Evolutionary conservation across 2,113 vertebrate species (phyloP), one percentile per base, ranked within the genome.

Genomic region (Solenodon paradoxus): DNA sequence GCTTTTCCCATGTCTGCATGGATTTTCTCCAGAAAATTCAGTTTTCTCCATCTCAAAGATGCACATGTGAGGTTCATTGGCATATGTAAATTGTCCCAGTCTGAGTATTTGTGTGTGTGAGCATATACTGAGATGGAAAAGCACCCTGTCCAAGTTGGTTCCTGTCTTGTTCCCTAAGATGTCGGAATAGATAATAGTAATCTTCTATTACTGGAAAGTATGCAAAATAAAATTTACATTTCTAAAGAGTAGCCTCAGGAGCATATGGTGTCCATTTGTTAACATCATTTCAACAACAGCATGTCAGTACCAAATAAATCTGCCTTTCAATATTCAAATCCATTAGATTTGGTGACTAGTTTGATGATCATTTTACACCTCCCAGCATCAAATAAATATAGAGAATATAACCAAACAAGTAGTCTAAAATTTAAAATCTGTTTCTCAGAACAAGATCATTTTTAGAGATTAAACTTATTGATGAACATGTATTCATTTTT

Each of bases 351-450:
- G 8, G 92, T 83, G 45, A 90, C 42, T 75, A 66, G 9, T 64
- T 53, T 89, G 24, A 93, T 75, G 30, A 87, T 93, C 40, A 71
- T 63, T 93, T 93, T 71, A 83, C 2, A 79, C 15, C 51, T 90
- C 12, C 3, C 7, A 35, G 63, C 9, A 66, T 35, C 63, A 71
- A 83, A 42, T 74, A 75, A 64, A 78, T 85, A 53, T 3, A 55
- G 32, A 66, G 8, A 85, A 32, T 55, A 6, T 82, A 66, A 87
- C n/a, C 40, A 92, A 90, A 83, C 11, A 68, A 78, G 40, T 88
- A 32, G 24, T n/a, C 28, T 5, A 89, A 72, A 47, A n/a, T 51
- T 74, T 75, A 7, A 51, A 79, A 75, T 68, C 53, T 91, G 2
- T 80, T 88, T 93, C 45, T 91, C 28, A 64, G 75, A 83, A 15